Percentiles rank a stretch among this genome's conserved stretches.
Evolutionary conservation across 1,140 invertebrate genomes (phyloP).

Genomic region (Pseudomyrmex sp.): DNA sequence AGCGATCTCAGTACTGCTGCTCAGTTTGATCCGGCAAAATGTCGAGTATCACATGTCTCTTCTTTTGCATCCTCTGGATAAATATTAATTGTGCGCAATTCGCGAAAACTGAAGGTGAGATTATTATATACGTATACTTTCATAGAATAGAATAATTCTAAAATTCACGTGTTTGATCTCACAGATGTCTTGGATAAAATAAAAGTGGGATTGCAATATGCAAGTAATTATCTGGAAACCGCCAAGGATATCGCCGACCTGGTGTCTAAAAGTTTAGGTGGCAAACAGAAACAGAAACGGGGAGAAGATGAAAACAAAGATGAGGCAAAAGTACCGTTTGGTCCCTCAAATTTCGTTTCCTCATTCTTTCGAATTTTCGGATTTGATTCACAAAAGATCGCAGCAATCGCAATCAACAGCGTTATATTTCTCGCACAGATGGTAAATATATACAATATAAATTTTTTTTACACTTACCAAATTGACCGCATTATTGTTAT

Average conservation of each 20-base stretch:
- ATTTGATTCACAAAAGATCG: constrained; percentile 90
- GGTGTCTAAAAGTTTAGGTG: constrained; percentile 78
- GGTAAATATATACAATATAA: constrained; percentile 83
- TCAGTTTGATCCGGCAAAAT: constrained; percentile 61
- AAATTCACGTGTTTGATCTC: constrained; percentile 1
- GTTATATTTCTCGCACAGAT: constrained; percentile 93
- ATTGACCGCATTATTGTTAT: background rate
- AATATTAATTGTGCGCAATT: background rate
- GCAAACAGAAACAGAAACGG: constrained; percentile 59
- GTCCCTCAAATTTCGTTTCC: constrained; percentile 84
- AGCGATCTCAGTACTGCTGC: constrained; percentile 42
- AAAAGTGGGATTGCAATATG: constrained; percentile 87
- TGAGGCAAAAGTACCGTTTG: constrained; percentile 60
- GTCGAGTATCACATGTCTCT: constrained; percentile 34
- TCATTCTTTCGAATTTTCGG: constrained; percentile 90
- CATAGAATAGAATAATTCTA: background rate
- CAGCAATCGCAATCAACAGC: constrained; percentile 92
- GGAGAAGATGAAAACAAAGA: constrained; percentile 57
- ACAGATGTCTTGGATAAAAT: constrained; percentile 87
- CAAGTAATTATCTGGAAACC: constrained; percentile 85
- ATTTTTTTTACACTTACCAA: constrained; percentile 25
- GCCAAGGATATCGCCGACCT: constrained; percentile 82
- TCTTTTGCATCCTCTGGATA: constrained; percentile 1
- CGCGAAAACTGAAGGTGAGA: constrained; percentile 44
- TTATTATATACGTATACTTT: background rate